Evolutionary conservation across 2,888 invertebrate species (phyloP), one percentile per base, ranked within the genome.

Genomic region (Pyrrhia umbra): DNA sequence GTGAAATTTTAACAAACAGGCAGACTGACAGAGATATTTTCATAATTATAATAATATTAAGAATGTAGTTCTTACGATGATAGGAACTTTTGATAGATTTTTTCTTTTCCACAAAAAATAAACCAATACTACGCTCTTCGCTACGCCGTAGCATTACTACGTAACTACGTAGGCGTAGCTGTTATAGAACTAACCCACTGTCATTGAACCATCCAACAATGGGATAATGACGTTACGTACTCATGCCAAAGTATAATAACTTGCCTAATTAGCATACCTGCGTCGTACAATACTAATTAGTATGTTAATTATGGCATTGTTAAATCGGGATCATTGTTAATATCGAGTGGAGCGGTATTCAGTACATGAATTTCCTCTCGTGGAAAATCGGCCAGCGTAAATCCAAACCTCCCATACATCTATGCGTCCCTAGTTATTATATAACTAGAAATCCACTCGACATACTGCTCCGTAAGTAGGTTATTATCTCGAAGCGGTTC

Each of bases 401-500:
- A 68, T 60, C 45, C 15, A 10, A 16, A 40, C 42, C 15, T 49
- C 37, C 18, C 4, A 37, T 27, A 49, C 18, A n/a, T 37, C 40
- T 16, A 66, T 68, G 45, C 21, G 13, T 23, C 16, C 59, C 57
- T 9, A 8, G 66, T 66, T 52, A 71, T 66, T 52, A 71, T 42
- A 56, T 58, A 72, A 64, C 59, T 64, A 59, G 58, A 61, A 70
- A 66, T 62, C 63, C 65, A 62, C 70, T 75, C 62, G 54, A 52
- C 57, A 57, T 55, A 55, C 55, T 52, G 51, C 20, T n/a, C 59
- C 52, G 63, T 75, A 79, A 80, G 78, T 77, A 79, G 78, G 75
- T 77, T 79, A 80, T 77, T 77, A 77, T 69, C 78, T 65, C 60
- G 68, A 51, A 47, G 49, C 68, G 61, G 77, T 76, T 74, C 62